Evolutionary conservation across 1,140 invertebrate genomes (phyloP).

Genomic region (Diorhabda carinulata): DNA sequence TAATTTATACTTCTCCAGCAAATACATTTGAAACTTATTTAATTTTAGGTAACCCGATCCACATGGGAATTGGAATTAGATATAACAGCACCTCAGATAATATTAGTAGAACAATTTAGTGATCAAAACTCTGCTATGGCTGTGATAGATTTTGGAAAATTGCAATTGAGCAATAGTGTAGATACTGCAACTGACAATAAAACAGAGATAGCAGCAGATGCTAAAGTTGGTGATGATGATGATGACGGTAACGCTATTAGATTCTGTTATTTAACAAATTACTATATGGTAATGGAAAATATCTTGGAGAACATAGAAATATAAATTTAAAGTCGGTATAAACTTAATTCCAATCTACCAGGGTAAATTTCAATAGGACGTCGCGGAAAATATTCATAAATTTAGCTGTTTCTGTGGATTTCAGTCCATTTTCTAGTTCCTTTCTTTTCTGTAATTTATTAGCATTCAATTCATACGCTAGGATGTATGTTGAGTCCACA

Average conservation of each 20-base stretch:
- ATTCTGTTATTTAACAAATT: too few relatives aligned
- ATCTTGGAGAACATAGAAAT: too few relatives aligned
- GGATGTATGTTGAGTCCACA: too few relatives aligned
- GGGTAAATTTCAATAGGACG: too few relatives aligned
- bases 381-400: too few relatives aligned
- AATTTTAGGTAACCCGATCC: conserved; percentile 57
- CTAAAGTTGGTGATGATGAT: conserved; percentile 51
- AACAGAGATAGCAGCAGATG: conserved; percentile 27
- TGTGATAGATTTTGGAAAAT: conserved; percentile 78
- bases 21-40: background rate
- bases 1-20: background rate
- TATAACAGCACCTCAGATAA: conserved; percentile 89
- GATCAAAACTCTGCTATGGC: conserved; percentile 76
- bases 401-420: too few relatives aligned
- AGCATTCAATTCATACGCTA: too few relatives aligned
- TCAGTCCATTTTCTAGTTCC: too few relatives aligned
- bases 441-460: too few relatives aligned
- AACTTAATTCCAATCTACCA: too few relatives aligned
- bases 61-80: conserved; percentile 86
- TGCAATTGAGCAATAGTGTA: conserved; percentile 65
- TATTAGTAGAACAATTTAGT: conserved; percentile 78
- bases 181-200: conserved; percentile 26
- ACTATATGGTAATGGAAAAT: too few relatives aligned
- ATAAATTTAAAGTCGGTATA: too few relatives aligned
- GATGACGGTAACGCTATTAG: conserved; percentile 35